Evolutionary conservation across 2,888 invertebrate species (phyloP), one percentile per base, ranked within the genome.

Genomic region (Octodonta nipae): DNA sequence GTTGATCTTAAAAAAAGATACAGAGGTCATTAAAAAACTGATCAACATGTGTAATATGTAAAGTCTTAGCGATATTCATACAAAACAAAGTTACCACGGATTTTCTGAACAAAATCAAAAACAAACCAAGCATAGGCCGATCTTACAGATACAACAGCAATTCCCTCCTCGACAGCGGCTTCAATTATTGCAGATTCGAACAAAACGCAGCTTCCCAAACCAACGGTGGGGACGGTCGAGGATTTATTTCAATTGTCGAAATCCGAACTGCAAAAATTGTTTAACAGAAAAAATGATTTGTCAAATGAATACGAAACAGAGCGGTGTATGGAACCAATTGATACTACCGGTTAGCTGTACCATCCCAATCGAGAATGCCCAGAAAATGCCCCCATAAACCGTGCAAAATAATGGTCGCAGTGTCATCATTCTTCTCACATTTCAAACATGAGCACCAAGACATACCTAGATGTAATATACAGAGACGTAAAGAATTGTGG

Each of bases 371-470:
- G n/a, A 42, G 36, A 27, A 34, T 40, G 11, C 52, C 51, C 7
- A 38, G 51, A 22, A 43, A 40, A 27, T 61, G 61, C 38, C 58
- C 58, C 8, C 58, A 59, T 34, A 48, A 50, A 35, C 46, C 45
- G 15, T 61, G 61, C 37, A 45, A 48, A 24, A 58, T 54, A 41
- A 50, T 56, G 15, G 51, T 61, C 10, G 54, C 58, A 0, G 37
- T 54, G 13, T 53, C 54, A 8, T 50, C 56, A 3, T 56, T 58
- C 34, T 43, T 49, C 7, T 46, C 45, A 28, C 61, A 61, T 36
- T 61, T 57, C 38, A 52, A 52, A 34, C 52, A 52, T 32, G 60
- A 60, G 24, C 61, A 61, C 37, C 34, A 45, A n/a, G 46, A 54
- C 5, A 49, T 60, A 4, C 47, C 36, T 12, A 46, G 44, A 14